A percentile compares a stretch with the other conserved stretches of the same genome.
phyloP scores from a whole-genome alignment of 2,888 invertebrate species.

The Heliconius aoede region DNA sequence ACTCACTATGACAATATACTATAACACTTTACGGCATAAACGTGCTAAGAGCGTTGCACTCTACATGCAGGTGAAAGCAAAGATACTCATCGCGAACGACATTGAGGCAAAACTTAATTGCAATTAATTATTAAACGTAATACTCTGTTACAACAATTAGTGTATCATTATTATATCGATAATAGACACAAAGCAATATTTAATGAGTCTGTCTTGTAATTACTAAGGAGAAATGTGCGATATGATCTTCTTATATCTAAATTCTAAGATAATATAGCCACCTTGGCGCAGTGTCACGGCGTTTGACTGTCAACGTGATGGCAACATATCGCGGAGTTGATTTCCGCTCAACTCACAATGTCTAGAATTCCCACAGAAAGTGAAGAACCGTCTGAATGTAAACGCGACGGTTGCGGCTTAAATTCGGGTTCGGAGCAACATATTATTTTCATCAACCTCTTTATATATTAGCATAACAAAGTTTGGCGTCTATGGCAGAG shows the following conservation, averaged over 20 bases:
- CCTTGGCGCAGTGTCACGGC: too few species aligned
- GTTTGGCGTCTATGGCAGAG: too few species aligned
- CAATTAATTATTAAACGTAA: slow-evolving; percentile 14
- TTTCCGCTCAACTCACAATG: too few species aligned
- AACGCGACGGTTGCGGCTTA: too few species aligned
- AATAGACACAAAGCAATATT: slow-evolving; percentile 7
- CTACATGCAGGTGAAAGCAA: slow-evolving; percentile 9
- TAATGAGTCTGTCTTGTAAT: slow-evolving; percentile 5
- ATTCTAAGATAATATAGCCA: not conserved
- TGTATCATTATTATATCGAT: slow-evolving; percentile 19
- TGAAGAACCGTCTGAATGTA: not conserved
- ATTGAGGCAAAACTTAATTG: slow-evolving; percentile 7
- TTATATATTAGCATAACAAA: too few species aligned
- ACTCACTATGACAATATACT: not conserved
- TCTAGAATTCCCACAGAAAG: not conserved
- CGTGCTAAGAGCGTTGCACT: slow-evolving; percentile 3
- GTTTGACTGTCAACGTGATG: too few species aligned
- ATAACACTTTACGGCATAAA: not conserved
- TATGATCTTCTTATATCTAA: not conserved
- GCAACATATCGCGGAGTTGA: too few species aligned
- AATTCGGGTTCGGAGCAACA: too few species aligned
- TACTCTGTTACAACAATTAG: slow-evolving; percentile 17
- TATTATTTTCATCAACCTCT: too few species aligned
- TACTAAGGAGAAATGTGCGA: not conserved
- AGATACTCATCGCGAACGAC: slow-evolving; percentile 7